phyloP scores from a whole-genome alignment of 2,113 vertebrate genomes.

The Chamaea fasciata region DNA sequence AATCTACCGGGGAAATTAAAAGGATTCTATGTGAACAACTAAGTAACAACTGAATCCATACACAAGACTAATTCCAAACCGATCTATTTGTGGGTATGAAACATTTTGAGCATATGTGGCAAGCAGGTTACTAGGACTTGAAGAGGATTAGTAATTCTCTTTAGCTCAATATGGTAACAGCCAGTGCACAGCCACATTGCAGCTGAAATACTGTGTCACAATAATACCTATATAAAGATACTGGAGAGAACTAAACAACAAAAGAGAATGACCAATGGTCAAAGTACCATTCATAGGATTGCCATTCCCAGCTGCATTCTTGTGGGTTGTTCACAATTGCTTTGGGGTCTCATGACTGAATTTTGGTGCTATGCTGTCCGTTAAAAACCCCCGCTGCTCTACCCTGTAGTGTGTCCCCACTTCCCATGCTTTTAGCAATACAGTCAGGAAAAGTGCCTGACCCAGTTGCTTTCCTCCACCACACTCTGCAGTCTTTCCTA shows the following conservation, averaged over 20 bases:
- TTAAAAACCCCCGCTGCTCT: not conserved
- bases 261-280: not conserved
- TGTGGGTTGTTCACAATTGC: not conserved
- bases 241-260: not conserved
- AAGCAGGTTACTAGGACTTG: not conserved
- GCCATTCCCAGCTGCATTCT: not conserved
- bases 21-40: not conserved
- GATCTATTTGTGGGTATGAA: not conserved
- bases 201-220: not conserved
- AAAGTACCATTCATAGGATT: not conserved
- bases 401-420: not conserved
- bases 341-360: not conserved
- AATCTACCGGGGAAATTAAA: not conserved
- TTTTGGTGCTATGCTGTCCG: not conserved
- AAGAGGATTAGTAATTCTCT: not conserved
- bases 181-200: not conserved
- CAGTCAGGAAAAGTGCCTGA: not conserved
- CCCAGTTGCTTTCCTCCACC: not conserved
- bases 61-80: not conserved
- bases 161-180: not conserved
- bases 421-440: not conserved
- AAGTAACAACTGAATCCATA: not conserved
- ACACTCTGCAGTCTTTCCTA: rapidly evolving
- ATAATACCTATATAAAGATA: not conserved
- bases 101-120: not conserved